These are phyloP conservation scores for Pyrocoelia pectoralis DNA, from an alignment of 2,888 invertebrate genomes.

Conservation along the genomic window DNA sequence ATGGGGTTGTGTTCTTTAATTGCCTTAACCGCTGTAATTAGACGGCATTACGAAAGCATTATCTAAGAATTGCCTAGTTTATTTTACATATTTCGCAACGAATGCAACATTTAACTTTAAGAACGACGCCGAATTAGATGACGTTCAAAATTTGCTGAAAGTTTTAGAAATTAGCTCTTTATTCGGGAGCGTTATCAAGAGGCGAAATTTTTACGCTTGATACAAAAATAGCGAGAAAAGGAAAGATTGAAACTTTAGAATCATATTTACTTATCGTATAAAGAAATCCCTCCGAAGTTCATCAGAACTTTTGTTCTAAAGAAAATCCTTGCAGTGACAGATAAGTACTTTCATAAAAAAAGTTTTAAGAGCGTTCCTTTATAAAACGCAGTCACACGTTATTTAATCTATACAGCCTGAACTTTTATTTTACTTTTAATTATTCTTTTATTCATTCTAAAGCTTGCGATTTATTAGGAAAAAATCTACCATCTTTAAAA, in stretches of 20 bases:
- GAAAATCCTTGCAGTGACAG: constrained; percentile 1
- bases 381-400: constrained; percentile 1
- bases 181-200: no score
- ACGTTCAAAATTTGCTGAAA: no score
- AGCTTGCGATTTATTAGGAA: neutral
- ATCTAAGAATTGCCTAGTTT: constrained; percentile 13
- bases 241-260: neutral
- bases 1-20: constrained; percentile 51
- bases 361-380: neutral
- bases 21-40: constrained; percentile 53
- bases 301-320: constrained; percentile 1
- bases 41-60: constrained; percentile 45
- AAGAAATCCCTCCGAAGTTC: neutral
- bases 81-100: constrained; percentile 27
- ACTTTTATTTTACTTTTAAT: neutral
- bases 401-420: neutral
- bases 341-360: neutral
- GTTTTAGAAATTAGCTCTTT: no score
- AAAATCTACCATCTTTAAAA: neutral
- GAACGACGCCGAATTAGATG: neutral
- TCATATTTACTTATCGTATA: constrained; percentile 1
- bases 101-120: constrained; percentile 16
- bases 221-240: neutral
- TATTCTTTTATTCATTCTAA: neutral
- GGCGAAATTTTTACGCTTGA: neutral